Evolutionary conservation across 2,797 vertebrate species (phyloP).

Genomic region (Argentina silus): DNA sequence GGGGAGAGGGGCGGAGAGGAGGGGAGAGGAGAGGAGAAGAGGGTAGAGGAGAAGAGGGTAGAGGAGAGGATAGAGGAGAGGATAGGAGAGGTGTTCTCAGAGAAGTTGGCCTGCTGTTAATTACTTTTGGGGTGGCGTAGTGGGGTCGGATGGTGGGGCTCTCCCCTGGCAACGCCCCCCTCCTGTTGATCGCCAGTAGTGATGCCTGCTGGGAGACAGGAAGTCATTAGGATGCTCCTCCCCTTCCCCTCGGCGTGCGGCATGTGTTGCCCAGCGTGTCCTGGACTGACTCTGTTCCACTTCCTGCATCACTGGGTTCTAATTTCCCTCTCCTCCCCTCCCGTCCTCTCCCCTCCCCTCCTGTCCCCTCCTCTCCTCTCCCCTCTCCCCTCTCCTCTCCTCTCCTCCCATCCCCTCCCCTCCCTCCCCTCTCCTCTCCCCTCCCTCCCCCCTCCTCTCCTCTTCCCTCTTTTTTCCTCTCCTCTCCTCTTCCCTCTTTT

Average conservation of each 20-base stretch:
- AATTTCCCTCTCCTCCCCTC: slow-evolving; percentile 66
- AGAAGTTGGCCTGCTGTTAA: slow-evolving; percentile 16
- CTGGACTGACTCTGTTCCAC: slow-evolving; percentile 66
- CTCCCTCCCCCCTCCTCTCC: too few relatives aligned
- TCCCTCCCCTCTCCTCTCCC: too few relatives aligned
- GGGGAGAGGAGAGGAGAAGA: background rate
- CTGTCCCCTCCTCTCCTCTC: too few relatives aligned
- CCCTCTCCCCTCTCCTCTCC: too few relatives aligned
- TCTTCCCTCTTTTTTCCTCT: too few relatives aligned
- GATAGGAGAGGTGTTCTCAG: slow-evolving; percentile 21
- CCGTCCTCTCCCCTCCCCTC: slow-evolving; percentile 28
- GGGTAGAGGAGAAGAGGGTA: background rate
- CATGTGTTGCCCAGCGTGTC: slow-evolving; percentile 36
- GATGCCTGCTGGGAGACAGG: slow-evolving; percentile 35
- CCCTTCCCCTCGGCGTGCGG: background rate
- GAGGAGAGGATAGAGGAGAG: slow-evolving; percentile 34
- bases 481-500: background rate
- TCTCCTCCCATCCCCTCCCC: too few relatives aligned
- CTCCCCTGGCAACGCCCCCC: slow-evolving; percentile 52
- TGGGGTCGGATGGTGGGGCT: slow-evolving; percentile 17
- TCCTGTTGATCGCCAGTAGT: slow-evolving; percentile 45
- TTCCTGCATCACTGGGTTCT: slow-evolving; percentile 79
- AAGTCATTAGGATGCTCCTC: slow-evolving; percentile 58
- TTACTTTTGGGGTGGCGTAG: slow-evolving; percentile 9
- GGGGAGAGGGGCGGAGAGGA: too few relatives aligned